These are phyloP conservation scores for Netelia inedita DNA, from an alignment of 2,888 invertebrate genomes.

Conservation along the genomic window DNA sequence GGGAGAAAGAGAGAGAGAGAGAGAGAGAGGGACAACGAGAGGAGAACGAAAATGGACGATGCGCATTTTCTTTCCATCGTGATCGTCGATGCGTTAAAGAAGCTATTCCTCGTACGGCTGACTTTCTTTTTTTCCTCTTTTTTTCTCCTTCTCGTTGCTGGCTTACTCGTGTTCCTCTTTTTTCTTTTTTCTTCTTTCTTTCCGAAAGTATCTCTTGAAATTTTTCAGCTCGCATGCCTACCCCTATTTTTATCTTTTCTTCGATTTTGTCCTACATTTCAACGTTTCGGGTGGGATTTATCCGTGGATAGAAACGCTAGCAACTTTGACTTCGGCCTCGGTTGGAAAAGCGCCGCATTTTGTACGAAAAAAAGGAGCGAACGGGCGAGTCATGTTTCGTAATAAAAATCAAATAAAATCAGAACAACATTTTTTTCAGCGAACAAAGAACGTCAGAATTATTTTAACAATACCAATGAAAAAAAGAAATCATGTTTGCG, in stretches of 20 bases:
- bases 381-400: background rate
- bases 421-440: too few species aligned
- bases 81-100: conserved; percentile 10
- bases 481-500: too few species aligned
- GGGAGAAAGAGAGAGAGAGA: background rate
- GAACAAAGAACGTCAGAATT: too few species aligned
- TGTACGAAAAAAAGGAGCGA: too few species aligned
- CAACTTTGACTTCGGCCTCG: background rate
- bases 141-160: background rate
- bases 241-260: background rate
- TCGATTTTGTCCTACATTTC: background rate
- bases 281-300: background rate
- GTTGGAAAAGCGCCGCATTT: too few species aligned
- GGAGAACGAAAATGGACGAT: background rate
- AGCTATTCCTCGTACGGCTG: background rate
- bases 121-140: background rate
- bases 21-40: background rate
- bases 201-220: background rate
- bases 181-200: background rate
- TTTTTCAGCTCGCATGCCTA: background rate
- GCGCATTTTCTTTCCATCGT: background rate
- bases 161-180: background rate
- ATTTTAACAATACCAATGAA: too few species aligned
- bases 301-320: background rate
- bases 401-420: too few species aligned